Base-by-base conservation (phyloP, 2,113 vertebrate genomes). In the Condylura cristata region DNA sequence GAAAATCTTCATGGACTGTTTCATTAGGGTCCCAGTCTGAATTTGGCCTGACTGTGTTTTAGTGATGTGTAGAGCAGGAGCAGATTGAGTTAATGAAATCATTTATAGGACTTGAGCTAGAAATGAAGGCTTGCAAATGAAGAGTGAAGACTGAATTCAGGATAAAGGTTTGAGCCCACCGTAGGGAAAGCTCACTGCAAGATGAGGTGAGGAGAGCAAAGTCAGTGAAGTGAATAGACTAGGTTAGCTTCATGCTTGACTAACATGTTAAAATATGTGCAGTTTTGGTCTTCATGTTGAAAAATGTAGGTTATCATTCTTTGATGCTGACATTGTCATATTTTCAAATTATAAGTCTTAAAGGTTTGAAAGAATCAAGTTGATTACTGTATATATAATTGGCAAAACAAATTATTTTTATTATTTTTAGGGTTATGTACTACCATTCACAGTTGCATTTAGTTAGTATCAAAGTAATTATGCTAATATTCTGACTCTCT, bases 261-360 rank as follows among this genome's bases (percentile, higher is more conserved):
- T 79, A 34, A n/a, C 51, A 90, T 53, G 41, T 56, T 80, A 39
- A 75, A 85, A 84, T 75, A n/a, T 4, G 24, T 39, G 12, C 63
- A 30, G 30, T 34, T 48, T 72, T 83, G 91, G 16, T 58, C 26
- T 91, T 37, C 6, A 6, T 32, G 30, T 72, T 65, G 53, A 72
- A 78, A 34, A 41, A 34, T 56, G 78, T 68, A 72, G 32, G 71
- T 91, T 91, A 10, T 16, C n/a, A 4, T 70, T 79, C 56, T 76
- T 79, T 79, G 14, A 71, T 65, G 93, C 24, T 44, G 53, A 58
- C 34, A 22, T 75, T 88, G 72, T 89, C 53, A 9, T 68, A 61
- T 72, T 95, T 93, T 70, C 28, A 92, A 78, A 56, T 58, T 86
- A 13, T 28, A 51, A 84, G 32, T 63, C 20, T 85, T 71, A 39